These are phyloP conservation scores for Diacarnus erythraeanus DNA, from an alignment of 37 sponge, comb jelly and placozoan species.

Conservation along the genomic window DNA sequence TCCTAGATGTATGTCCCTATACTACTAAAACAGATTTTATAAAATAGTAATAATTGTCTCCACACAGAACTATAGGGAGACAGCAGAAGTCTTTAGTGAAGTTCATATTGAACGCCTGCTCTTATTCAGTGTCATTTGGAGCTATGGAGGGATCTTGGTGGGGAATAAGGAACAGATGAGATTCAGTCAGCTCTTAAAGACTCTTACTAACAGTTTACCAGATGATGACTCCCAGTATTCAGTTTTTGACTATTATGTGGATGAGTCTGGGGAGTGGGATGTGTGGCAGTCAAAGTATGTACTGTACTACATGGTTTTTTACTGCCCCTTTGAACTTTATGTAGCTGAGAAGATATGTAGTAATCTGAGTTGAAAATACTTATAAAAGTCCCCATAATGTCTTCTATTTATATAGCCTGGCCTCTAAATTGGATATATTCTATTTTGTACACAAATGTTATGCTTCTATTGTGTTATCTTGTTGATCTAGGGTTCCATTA, in stretches of 20 bases:
- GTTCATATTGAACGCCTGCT: constrained; percentile 83
- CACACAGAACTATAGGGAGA: constrained; percentile 68
- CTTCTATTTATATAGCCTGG: too few species aligned
- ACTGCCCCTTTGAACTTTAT: background rate
- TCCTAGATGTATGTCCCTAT: constrained; percentile 60
- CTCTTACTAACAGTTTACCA: constrained; percentile 79
- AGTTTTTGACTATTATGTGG: constrained; percentile 95
- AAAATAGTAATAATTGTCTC: background rate
- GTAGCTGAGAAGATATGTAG: too few species aligned
- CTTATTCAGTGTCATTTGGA: constrained; percentile 86
- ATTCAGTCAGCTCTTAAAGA: constrained; percentile 77
- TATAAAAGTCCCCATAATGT: too few species aligned
- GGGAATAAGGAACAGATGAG: constrained; percentile 38
- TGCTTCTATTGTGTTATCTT: too few species aligned
- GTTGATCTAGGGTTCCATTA: constrained; percentile 50
- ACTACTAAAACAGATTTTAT: background rate
- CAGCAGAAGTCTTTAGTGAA: constrained; percentile 82
- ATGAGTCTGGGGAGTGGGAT: constrained; percentile 96
- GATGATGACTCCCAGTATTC: constrained; percentile 85
- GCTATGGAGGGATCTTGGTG: constrained; percentile 80
- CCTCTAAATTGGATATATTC: too few species aligned
- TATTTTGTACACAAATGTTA: too few species aligned
- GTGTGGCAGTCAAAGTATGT: constrained; percentile 85
- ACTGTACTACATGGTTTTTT: background rate
- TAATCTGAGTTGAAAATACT: constrained; percentile 1